Evolutionary conservation across 37 sponge, comb jelly and placozoan species (phyloP).

Genomic region (Spongia lamella): DNA sequence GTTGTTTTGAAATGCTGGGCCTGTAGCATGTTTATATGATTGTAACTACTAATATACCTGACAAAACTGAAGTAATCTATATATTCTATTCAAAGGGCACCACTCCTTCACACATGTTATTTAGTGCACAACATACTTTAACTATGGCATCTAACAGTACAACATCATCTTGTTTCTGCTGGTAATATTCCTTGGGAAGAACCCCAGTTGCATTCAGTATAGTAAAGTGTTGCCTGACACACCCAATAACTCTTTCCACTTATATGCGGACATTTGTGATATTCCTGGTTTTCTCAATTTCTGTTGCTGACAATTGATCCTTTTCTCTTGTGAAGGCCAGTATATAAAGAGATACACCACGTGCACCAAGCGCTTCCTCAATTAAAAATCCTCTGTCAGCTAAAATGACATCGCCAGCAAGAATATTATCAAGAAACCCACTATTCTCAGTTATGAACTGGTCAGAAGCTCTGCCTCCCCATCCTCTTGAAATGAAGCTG

Average conservation of each 20-base stretch:
- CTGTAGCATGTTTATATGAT: no score
- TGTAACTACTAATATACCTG: no score
- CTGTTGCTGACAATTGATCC: constrained; percentile 24
- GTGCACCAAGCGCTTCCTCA: background rate
- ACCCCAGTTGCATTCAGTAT: constrained; percentile 34
- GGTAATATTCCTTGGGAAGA: constrained; percentile 27
- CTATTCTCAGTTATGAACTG: constrained; percentile 43
- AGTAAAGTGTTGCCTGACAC: constrained; percentile 34
- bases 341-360: background rate
- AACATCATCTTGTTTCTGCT: background rate
- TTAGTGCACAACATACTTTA: constrained; percentile 50
- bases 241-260: constrained; percentile 57
- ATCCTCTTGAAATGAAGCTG: constrained; percentile 47
- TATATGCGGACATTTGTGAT: constrained; percentile 50
- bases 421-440: constrained; percentile 43
- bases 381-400: background rate
- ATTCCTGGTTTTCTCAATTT: constrained; percentile 48
- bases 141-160: constrained; percentile 44
- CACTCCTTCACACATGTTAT: constrained; percentile 44
- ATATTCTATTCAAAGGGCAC: constrained; percentile 16
- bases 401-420: background rate
- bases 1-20: no score
- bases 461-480: constrained; percentile 58
- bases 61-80: background rate
- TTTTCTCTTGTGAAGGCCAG: constrained; percentile 48